Evolutionary conservation across 2,113 vertebrate genomes (phyloP).

Genomic region (Pluvialis apricaria): DNA sequence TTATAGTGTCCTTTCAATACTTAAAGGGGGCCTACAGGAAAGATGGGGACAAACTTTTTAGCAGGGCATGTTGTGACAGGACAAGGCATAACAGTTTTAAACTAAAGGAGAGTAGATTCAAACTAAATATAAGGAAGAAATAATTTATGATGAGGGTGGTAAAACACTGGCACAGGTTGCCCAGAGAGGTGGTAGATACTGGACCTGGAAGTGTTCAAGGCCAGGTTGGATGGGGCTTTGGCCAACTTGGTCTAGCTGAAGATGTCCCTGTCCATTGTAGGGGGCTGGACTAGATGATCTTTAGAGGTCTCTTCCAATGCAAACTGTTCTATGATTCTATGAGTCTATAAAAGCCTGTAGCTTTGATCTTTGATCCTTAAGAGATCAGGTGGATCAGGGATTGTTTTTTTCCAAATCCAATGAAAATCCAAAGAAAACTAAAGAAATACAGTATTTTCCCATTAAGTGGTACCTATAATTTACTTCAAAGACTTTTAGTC

Average conservation of each 20-base stretch:
- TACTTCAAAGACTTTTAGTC: neutral
- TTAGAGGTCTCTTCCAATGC: neutral
- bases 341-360: neutral
- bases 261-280: neutral
- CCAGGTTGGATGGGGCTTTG: neutral
- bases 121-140: neutral
- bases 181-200: neutral
- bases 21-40: neutral
- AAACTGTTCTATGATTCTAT: neutral
- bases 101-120: neutral
- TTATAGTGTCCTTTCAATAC: neutral
- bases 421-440: neutral
- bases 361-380: too few relatives aligned
- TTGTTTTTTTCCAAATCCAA: neutral
- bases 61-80: neutral
- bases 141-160: neutral
- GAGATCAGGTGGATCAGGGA: accelerated
- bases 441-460: neutral
- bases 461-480: neutral
- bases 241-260: neutral
- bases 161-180: neutral
- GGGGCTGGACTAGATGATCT: neutral
- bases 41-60: neutral
- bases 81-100: neutral
- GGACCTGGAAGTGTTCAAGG: neutral